A percentile compares a stretch with the other conserved stretches of the same genome.
phyloP scores from a whole-genome alignment of 1,140 invertebrate genomes.

The Prorops nasuta region DNA sequence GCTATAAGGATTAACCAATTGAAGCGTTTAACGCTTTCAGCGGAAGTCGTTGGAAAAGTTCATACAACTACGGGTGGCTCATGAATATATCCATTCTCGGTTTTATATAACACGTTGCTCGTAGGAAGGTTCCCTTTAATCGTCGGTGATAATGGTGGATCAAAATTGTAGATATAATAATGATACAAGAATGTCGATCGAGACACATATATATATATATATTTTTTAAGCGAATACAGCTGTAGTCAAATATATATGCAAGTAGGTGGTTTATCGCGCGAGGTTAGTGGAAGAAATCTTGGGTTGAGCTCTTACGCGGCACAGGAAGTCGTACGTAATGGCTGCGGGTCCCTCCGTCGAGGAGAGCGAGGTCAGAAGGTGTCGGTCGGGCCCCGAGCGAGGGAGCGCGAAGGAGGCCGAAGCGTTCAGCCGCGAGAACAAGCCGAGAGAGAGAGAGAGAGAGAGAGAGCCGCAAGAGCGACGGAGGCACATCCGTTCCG shows the following conservation, averaged over 20 bases:
- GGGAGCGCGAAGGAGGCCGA: slow-evolving; percentile 15
- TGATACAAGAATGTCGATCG: not conserved
- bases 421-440: no score
- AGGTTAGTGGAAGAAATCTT: slow-evolving; percentile 18
- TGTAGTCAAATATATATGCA: not conserved
- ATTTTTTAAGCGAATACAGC: not conserved
- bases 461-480: slow-evolving; percentile 1
- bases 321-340: slow-evolving; percentile 41
- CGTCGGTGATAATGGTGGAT: no score
- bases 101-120: no score
- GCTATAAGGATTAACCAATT: slow-evolving; percentile 29
- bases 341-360: slow-evolving; percentile 13
- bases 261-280: not conserved
- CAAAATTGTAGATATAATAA: no score
- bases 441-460: no score
- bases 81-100: no score
- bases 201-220: not conserved
- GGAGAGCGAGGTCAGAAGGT: slow-evolving; percentile 24
- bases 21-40: no score
- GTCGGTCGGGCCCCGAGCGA: slow-evolving; percentile 22
- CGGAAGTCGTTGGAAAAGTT: no score
- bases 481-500: slow-evolving; percentile 31
- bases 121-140: no score
- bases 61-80: no score
- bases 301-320: slow-evolving; percentile 23